Percentiles rank a stretch among this genome's conserved stretches.
Conservation (phyloP, 2,888 invertebrate genomes). For the Sminthurinus aureus region DNA sequence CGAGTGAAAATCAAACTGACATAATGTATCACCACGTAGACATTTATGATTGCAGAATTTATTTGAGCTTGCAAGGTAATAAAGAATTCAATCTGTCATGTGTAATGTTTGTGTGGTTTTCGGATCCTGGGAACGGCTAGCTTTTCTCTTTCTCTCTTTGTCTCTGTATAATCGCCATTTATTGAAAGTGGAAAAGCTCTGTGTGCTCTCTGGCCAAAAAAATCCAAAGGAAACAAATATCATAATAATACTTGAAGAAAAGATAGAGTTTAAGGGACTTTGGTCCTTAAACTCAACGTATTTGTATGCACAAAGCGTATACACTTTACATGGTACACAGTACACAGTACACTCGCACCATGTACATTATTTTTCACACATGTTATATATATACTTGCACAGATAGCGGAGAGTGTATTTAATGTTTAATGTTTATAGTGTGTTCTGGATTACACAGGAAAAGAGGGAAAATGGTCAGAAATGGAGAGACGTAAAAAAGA, state of each 20-base stretch:
- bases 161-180: slow-evolving; percentile 31
- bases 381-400: too few relatives aligned
- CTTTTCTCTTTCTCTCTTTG: too few relatives aligned
- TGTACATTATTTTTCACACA: background rate
- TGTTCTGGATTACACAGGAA: slow-evolving; percentile 2
- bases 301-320: background rate
- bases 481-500: slow-evolving; percentile 17
- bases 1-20: slow-evolving; percentile 36
- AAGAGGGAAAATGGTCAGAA: background rate
- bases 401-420: background rate
- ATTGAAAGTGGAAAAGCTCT: slow-evolving; percentile 17
- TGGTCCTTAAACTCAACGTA: too few relatives aligned
- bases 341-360: background rate
- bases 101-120: slow-evolving; percentile 13
- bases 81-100: slow-evolving; percentile 42
- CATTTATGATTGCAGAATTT: slow-evolving; percentile 41
- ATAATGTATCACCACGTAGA: slow-evolving; percentile 40
- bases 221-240: background rate
- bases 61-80: slow-evolving; percentile 33
- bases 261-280: background rate
- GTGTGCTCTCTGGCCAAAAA: background rate
- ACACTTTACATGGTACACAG: background rate
- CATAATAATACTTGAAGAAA: slow-evolving; percentile 17
- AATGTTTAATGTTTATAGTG: slow-evolving; percentile 2
- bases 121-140: slow-evolving; percentile 13